A percentile compares a stretch with the other conserved stretches of the same genome.
phyloP scores from a whole-genome alignment of 2,797 vertebrate species.

The Alosa sapidissima region DNA sequence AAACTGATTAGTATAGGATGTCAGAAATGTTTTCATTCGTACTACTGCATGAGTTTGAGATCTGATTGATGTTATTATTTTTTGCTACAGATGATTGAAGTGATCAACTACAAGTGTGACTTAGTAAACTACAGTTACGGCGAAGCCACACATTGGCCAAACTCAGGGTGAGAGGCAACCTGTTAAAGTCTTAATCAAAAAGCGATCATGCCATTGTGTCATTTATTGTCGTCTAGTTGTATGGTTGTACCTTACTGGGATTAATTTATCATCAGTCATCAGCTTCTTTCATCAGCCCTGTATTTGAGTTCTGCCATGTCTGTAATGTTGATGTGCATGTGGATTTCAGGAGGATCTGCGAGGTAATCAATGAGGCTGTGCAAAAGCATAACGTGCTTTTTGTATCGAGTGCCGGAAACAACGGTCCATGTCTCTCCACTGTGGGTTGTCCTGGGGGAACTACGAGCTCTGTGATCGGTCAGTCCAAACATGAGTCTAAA shows the following conservation, averaged over 20 bases:
- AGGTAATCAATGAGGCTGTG: conserved; percentile 95
- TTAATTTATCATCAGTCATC: too few relatives aligned
- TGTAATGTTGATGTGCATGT: not conserved
- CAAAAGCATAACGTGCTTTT: conserved; percentile 97
- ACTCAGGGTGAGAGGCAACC: conserved; percentile 86
- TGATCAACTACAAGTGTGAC: conserved; percentile 98
- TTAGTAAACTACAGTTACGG: conserved; percentile 99
- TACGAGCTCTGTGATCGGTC: conserved; percentile 93
- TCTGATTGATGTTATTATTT: not conserved
- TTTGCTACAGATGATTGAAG: conserved; percentile 91
- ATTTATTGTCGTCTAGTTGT: too few relatives aligned
- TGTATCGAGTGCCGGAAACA: conserved; percentile 97
- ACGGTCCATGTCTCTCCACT: conserved; percentile 95
- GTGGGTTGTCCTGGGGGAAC: conserved; percentile 98
- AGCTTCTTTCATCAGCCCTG: too few relatives aligned
- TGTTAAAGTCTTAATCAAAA: too few relatives aligned
- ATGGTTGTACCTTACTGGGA: too few relatives aligned
- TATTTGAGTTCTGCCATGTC: conserved; percentile 32
- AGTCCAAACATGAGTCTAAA: conserved; percentile 21
- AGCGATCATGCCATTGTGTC: too few relatives aligned
- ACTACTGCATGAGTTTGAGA: not conserved
- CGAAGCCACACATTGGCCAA: conserved; percentile 98
- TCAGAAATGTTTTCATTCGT: not conserved
- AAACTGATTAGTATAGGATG: not conserved
- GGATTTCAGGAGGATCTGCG: conserved; percentile 89